Evolutionary conservation across 1,140 invertebrate species (phyloP).

Genomic region (Coenobita brevimanus): DNA sequence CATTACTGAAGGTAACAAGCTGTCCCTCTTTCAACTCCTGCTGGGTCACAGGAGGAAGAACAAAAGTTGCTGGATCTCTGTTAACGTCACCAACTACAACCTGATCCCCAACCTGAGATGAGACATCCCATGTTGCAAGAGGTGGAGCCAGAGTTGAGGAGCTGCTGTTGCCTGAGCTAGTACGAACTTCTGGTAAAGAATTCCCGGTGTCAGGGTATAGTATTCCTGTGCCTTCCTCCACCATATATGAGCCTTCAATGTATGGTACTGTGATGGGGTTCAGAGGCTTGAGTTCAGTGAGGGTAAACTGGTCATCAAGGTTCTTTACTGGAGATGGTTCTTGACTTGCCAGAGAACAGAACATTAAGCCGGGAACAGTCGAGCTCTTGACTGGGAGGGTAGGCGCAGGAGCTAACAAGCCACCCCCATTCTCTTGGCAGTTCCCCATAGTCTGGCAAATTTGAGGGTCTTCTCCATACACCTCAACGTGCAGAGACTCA

Average conservation of each 20-base stretch:
- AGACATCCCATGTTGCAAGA: too few species aligned
- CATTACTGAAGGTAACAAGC: too few species aligned
- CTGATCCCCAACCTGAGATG: too few species aligned
- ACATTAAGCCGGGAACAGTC: conserved; percentile 44
- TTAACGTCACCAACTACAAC: too few species aligned
- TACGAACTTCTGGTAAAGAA: too few species aligned
- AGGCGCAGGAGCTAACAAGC: background rate
- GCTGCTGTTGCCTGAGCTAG: too few species aligned
- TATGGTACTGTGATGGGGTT: background rate
- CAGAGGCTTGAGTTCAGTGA: conserved; percentile 34
- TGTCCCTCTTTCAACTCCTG: too few species aligned
- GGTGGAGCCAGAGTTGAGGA: too few species aligned
- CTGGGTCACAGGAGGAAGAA: too few species aligned
- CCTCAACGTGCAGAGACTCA: background rate
- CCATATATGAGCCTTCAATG: background rate
- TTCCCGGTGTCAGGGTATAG: background rate
- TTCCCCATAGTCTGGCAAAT: background rate
- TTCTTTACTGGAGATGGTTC: too few species aligned
- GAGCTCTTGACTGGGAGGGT: conserved; percentile 12
- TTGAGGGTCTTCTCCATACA: background rate
- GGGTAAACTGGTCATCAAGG: too few species aligned
- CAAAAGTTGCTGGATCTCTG: too few species aligned
- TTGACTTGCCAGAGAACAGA: background rate
- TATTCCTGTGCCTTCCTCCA: background rate
- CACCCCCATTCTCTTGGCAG: background rate